phyloP scores from a whole-genome alignment of 2,113 vertebrate genomes.

The Perca schrenkii region DNA sequence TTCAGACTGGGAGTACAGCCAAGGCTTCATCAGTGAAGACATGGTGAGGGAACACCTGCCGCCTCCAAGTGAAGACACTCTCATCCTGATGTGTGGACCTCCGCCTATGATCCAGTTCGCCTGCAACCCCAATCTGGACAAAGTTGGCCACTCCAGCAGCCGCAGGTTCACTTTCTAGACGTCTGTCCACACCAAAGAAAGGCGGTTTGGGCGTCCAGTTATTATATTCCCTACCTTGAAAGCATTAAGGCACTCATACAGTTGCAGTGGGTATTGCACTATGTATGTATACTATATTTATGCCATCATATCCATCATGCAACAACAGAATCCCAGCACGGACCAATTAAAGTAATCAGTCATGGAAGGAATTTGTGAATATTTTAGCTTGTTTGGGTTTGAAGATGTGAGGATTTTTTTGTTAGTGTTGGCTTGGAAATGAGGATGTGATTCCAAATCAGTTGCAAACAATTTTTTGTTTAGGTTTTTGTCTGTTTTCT shows the following conservation, averaged over 20 bases:
- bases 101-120: constrained; percentile 98
- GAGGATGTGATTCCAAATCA: neutral
- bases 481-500: constrained; percentile 31
- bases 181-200: neutral
- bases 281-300: constrained; percentile 43
- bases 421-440: neutral
- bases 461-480: constrained; percentile 1
- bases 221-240: neutral
- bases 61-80: constrained; percentile 84
- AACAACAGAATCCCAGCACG: constrained; percentile 41
- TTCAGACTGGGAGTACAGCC: constrained; percentile 94
- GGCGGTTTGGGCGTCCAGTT: neutral
- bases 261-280: constrained; percentile 63
- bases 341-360: constrained; percentile 45
- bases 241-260: constrained; percentile 57
- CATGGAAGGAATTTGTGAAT: neutral
- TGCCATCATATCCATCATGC: constrained; percentile 31
- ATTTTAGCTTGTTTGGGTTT: neutral
- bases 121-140: constrained; percentile 95
- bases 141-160: constrained; percentile 87
- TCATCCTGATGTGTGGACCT: constrained; percentile 96
- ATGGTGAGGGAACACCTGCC: constrained; percentile 93
- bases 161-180: constrained; percentile 89
- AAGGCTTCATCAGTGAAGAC: constrained; percentile 94
- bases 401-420: neutral